Percentiles rank a stretch among this genome's conserved stretches.
Evolutionary conservation across 2,888 invertebrate species (phyloP).

Genomic region (Cryptocheilus praepositus): DNA sequence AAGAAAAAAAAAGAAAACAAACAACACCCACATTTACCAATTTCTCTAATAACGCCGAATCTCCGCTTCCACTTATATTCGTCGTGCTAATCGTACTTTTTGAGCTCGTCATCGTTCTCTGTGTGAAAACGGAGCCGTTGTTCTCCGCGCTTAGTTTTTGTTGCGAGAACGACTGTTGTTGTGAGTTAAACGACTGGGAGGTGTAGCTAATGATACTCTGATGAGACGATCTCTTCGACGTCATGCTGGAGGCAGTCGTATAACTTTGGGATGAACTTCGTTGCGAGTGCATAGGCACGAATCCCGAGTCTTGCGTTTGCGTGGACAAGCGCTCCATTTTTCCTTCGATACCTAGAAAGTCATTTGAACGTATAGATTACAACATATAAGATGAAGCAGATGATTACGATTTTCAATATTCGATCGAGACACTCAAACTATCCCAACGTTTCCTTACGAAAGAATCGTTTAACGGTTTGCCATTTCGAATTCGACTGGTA

Average conservation of each 20-base stretch:
- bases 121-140: constrained; percentile 67
- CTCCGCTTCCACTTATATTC: constrained; percentile 61
- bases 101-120: constrained; percentile 65
- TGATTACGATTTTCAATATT: not conserved
- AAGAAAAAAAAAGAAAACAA: constrained; percentile 34
- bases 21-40: constrained; percentile 70
- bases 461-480: constrained; percentile 31
- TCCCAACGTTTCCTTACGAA: constrained; percentile 29
- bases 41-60: constrained; percentile 67
- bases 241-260: constrained; percentile 72
- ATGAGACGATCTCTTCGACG: constrained; percentile 80
- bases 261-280: constrained; percentile 80
- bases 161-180: constrained; percentile 67
- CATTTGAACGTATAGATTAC: constrained; percentile 9
- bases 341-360: constrained; percentile 67
- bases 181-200: constrained; percentile 68
- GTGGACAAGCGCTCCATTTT: constrained; percentile 73
- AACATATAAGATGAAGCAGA: not conserved
- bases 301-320: constrained; percentile 77
- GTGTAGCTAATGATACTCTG: constrained; percentile 77
- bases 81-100: constrained; percentile 65
- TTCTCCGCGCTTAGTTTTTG: constrained; percentile 66
- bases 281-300: constrained; percentile 80
- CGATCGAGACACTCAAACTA: not conserved
- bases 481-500: constrained; percentile 25